Percentiles rank a stretch among this genome's conserved stretches.
Evolutionary conservation across 1,140 invertebrate species (phyloP).

Genomic region (Scaptomyza graminum): DNA sequence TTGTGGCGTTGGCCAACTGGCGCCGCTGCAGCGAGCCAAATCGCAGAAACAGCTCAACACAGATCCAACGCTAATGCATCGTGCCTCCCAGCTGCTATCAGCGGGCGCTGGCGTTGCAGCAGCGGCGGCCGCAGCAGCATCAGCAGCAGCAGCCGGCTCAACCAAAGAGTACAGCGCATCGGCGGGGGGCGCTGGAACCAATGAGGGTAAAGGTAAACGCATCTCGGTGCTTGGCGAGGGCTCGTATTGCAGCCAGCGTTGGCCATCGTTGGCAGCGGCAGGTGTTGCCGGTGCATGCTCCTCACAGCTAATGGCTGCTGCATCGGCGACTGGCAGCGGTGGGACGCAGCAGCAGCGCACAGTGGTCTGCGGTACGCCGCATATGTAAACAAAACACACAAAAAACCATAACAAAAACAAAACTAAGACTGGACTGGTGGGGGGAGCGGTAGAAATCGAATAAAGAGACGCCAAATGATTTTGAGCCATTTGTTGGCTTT

Average conservation of each 20-base stretch:
- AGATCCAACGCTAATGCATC: conserved; percentile 86
- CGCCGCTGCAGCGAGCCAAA: conserved; percentile 85
- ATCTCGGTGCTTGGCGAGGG: conserved; percentile 81
- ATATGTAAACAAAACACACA: conserved; percentile 68
- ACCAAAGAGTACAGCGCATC: conserved; percentile 64
- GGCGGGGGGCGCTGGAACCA: conserved; percentile 6
- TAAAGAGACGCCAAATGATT: conserved; percentile 74
- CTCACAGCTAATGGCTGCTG: conserved; percentile 74
- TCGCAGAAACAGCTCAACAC: conserved; percentile 92
- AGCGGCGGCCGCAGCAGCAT: conserved; percentile 23
- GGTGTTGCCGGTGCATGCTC: conserved; percentile 77
- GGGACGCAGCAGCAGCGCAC: conserved; percentile 75
- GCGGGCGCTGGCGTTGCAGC: conserved; percentile 56
- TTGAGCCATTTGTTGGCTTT: conserved; percentile 45
- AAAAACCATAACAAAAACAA: conserved; percentile 9
- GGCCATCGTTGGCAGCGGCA: conserved; percentile 75
- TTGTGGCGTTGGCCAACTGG: conserved; percentile 84
- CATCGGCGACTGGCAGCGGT: conserved; percentile 71
- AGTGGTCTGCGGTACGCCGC: conserved; percentile 80
- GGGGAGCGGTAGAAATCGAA: conserved; percentile 25
- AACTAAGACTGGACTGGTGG: conserved; percentile 38
- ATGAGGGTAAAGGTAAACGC: conserved; percentile 60
- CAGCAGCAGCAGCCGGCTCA: conserved; percentile 21
- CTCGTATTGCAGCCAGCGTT: conserved; percentile 79
- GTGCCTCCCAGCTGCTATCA: conserved; percentile 84